Conservation (phyloP, 2,888 invertebrate species). For the Pheosia gnoma region DNA sequence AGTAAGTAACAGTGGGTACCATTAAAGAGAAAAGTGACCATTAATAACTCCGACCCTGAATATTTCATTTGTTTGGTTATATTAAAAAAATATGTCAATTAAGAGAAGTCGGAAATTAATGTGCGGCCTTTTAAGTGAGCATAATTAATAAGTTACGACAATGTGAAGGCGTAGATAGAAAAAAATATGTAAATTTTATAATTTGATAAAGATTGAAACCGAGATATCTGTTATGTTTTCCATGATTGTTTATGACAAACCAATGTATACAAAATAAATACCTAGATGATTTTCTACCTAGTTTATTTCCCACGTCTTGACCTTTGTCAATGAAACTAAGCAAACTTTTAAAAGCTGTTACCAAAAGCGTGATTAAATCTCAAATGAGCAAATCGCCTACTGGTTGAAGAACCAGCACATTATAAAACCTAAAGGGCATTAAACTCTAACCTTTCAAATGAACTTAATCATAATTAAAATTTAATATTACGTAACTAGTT, state of each 20-base stretch:
- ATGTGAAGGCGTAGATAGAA: conserved; percentile 18
- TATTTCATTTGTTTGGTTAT: conserved; percentile 78
- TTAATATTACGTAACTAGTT: background rate
- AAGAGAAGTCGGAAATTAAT: conserved; percentile 68
- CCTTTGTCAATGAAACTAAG: too few relatives aligned
- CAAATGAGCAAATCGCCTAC: too few relatives aligned
- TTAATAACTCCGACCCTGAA: conserved; percentile 71
- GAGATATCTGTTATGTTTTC: too few relatives aligned
- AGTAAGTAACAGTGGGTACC: conserved; percentile 67
- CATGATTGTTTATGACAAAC: too few relatives aligned
- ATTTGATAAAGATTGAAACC: too few relatives aligned
- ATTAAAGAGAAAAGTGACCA: conserved; percentile 73
- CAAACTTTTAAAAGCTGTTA: too few relatives aligned
- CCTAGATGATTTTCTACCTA: too few relatives aligned
- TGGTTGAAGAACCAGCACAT: background rate
- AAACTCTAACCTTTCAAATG: background rate
- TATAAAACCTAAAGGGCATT: background rate
- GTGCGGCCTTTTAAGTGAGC: conserved; percentile 45
- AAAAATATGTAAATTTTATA: conserved; percentile 5
- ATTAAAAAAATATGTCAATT: conserved; percentile 74
- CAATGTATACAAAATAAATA: too few relatives aligned
- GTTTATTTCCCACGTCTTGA: too few relatives aligned
- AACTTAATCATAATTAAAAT: background rate
- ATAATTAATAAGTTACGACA: conserved; percentile 32
- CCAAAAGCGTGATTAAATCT: too few relatives aligned